A percentile compares a stretch with the other conserved stretches of the same genome.
These are phyloP conservation scores for Alligator sinensis DNA, from an alignment of 2,113 vertebrate genomes.

Conservation along the genomic window DNA sequence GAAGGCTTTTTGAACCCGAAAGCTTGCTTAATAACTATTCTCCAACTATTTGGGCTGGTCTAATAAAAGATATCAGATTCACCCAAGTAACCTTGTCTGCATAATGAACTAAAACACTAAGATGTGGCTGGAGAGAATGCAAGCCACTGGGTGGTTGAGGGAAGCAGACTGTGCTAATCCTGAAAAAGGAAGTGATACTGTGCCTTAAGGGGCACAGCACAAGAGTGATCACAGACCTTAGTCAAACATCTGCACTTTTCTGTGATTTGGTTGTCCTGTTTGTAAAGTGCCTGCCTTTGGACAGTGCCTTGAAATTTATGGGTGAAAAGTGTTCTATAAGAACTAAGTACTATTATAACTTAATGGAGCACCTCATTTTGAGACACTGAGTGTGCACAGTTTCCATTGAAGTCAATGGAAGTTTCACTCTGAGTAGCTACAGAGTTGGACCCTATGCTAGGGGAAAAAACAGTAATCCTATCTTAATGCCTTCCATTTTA, in stretches of 20 bases:
- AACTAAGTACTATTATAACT: neutral
- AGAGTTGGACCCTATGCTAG: neutral
- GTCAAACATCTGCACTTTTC: neutral
- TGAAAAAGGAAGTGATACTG: too few species aligned
- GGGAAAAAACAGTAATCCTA: neutral
- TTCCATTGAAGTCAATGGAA: neutral
- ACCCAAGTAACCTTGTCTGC: too few species aligned
- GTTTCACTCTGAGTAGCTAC: fast-evolving
- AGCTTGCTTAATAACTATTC: too few species aligned
- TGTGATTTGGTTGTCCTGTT: neutral
- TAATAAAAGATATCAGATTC: too few species aligned
- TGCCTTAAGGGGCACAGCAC: too few species aligned
- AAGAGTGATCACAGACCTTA: neutral
- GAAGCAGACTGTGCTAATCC: too few species aligned
- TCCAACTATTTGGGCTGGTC: too few species aligned
- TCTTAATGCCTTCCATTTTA: neutral
- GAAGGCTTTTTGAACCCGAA: too few species aligned
- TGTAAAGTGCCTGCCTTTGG: neutral
- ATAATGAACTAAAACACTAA: too few species aligned
- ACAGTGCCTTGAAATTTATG: neutral
- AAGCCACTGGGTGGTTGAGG: too few species aligned
- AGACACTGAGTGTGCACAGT: neutral
- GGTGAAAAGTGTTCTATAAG: neutral
- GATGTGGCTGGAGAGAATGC: too few species aligned
- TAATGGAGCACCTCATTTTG: neutral